Evolutionary conservation across 1,140 invertebrate genomes (phyloP).

Genomic region (Centruroides sculpturatus): DNA sequence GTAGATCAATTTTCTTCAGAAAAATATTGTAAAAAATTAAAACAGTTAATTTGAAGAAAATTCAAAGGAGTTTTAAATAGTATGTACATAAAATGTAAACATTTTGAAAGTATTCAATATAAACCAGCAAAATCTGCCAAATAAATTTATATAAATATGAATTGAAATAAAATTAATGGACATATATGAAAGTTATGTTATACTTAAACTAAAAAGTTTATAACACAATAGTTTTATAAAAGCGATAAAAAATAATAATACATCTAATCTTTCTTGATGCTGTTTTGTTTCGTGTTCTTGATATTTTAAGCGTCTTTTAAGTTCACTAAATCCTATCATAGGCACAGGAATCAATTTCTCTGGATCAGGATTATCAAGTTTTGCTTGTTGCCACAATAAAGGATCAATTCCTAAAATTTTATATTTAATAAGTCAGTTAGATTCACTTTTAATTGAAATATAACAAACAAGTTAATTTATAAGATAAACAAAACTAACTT

Average conservation of each 20-base stretch:
- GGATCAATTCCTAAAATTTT: constrained; percentile 34
- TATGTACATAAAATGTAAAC: too few relatives aligned
- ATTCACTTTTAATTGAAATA: too few relatives aligned
- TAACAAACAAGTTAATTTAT: not conserved
- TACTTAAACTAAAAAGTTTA: not conserved
- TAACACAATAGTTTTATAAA: not conserved
- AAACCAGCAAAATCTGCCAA: too few relatives aligned
- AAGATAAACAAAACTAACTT: constrained; percentile 8
- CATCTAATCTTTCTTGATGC: constrained; percentile 55
- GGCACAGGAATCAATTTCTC: constrained; percentile 77
- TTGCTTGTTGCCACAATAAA: constrained; percentile 54
- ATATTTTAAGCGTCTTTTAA: constrained; percentile 65
- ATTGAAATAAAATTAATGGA: too few relatives aligned
- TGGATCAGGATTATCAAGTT: constrained; percentile 81
- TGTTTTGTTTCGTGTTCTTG: constrained; percentile 62
- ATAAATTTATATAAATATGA: too few relatives aligned
- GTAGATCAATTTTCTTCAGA: too few relatives aligned
- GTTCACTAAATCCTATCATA: constrained; percentile 73
- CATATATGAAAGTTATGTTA: not conserved
- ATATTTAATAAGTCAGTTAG: not conserved
- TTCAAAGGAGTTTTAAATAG: too few relatives aligned
- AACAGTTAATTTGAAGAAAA: too few relatives aligned
- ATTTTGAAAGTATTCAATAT: too few relatives aligned
- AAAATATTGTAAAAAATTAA: too few relatives aligned
- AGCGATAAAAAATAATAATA: constrained; percentile 20